These are phyloP conservation scores for Frankliniella intonsa DNA, from an alignment of 2,888 invertebrate species.

Conservation along the genomic window DNA sequence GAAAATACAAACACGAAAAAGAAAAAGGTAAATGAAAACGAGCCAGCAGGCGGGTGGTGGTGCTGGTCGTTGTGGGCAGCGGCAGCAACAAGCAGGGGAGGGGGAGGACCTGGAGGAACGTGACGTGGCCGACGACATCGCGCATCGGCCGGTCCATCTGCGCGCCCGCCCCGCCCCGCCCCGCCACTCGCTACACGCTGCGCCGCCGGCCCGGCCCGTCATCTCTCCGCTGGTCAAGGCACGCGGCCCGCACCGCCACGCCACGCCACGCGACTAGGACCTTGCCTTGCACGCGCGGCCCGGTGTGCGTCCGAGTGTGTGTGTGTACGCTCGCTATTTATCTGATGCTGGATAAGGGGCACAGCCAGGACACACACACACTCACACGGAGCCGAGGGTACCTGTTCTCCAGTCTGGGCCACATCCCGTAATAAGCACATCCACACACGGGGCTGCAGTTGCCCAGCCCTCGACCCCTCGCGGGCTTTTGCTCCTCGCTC, in stretches of 20 bases:
- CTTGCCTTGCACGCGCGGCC: neutral
- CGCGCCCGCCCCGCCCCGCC: neutral
- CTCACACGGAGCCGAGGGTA: neutral
- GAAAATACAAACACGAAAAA: no score
- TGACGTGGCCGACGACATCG: no score
- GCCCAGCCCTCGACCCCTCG: neutral
- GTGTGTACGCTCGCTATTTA: no score
- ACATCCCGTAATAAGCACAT: constrained; percentile 15
- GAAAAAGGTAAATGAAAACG: no score
- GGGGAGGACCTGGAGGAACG: no score
- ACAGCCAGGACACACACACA: neutral
- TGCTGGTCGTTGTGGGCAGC: no score
- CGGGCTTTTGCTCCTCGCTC: neutral
- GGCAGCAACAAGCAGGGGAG: no score
- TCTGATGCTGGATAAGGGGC: neutral
- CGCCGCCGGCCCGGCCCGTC: neutral
- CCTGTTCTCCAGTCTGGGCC: neutral
- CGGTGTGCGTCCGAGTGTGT: no score
- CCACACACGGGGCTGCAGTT: neutral
- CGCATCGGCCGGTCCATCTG: neutral
- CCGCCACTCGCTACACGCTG: neutral
- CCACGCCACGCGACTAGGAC: neutral
- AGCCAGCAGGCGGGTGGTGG: no score
- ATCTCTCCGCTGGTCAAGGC: neutral
- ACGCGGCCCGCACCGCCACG: neutral